Percentiles rank a stretch among this genome's conserved stretches.
phyloP scores from a whole-genome alignment of 2,888 invertebrate species.

The Subacronicta megacephala region DNA sequence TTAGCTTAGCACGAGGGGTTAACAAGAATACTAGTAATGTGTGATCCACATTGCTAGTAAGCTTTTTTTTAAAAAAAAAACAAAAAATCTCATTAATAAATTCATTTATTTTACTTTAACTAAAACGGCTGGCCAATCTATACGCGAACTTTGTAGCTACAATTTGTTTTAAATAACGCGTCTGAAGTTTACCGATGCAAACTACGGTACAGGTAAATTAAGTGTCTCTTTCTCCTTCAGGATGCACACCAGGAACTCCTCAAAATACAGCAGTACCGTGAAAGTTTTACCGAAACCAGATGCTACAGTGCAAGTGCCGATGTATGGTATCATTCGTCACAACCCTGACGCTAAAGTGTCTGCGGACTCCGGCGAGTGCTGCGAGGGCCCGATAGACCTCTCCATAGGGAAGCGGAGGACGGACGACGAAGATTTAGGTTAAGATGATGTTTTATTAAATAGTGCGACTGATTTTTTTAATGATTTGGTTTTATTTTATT shows the following conservation, averaged over 20 bases:
- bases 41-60: too few species aligned
- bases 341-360: constrained; percentile 49
- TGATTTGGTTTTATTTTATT: constrained; percentile 16
- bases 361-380: constrained; percentile 39
- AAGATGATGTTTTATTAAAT: constrained; percentile 29
- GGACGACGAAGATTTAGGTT: constrained; percentile 34
- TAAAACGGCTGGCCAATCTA: too few species aligned
- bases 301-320: constrained; percentile 60
- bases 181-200: too few species aligned
- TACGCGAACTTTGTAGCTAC: too few species aligned
- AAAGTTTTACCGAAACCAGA: constrained; percentile 21
- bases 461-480: constrained; percentile 8
- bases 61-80: too few species aligned
- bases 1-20: too few species aligned
- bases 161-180: too few species aligned
- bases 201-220: too few species aligned
- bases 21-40: too few species aligned
- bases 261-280: constrained; percentile 44
- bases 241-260: constrained; percentile 65
- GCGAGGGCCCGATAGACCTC: constrained; percentile 75
- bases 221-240: too few species aligned
- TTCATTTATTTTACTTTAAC: too few species aligned
- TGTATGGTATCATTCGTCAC: constrained; percentile 74
- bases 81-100: too few species aligned
- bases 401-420: constrained; percentile 64